These are phyloP conservation scores for Chloromyia formosa DNA, from an alignment of 2,888 invertebrate species.

Conservation along the genomic window DNA sequence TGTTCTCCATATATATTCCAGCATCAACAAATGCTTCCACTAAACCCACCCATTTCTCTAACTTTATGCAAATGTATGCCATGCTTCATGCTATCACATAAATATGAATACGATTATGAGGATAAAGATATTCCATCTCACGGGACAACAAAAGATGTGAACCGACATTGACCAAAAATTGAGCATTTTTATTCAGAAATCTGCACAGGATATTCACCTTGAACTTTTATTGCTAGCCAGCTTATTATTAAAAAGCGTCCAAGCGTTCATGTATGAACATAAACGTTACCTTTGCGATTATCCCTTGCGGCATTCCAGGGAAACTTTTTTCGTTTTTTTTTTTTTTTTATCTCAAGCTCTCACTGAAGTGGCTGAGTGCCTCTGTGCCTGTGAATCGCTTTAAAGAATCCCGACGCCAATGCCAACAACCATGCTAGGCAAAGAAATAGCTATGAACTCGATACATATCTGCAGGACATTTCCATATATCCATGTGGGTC, in stretches of 20 bases:
- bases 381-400: too few species aligned
- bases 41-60: too few species aligned
- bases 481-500: neutral
- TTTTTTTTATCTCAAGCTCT: neutral
- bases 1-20: too few species aligned
- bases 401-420: too few species aligned
- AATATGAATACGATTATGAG: too few species aligned
- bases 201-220: slow-evolving; percentile 32
- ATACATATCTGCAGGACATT: slow-evolving; percentile 3
- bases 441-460: neutral
- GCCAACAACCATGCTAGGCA: neutral
- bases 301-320: slow-evolving; percentile 20
- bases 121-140: too few species aligned
- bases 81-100: too few species aligned
- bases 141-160: neutral
- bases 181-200: neutral
- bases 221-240: slow-evolving; percentile 48
- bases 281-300: slow-evolving; percentile 46
- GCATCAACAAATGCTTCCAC: too few species aligned
- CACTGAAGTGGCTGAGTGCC: neutral
- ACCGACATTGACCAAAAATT: neutral
- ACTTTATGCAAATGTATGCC: too few species aligned
- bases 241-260: slow-evolving; percentile 55
- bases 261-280: slow-evolving; percentile 54
- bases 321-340: neutral